A percentile compares a stretch with the other conserved stretches of the same genome.
Evolutionary conservation across 1,140 invertebrate species (phyloP).

Genomic region (Drosophila ficusphila): DNA sequence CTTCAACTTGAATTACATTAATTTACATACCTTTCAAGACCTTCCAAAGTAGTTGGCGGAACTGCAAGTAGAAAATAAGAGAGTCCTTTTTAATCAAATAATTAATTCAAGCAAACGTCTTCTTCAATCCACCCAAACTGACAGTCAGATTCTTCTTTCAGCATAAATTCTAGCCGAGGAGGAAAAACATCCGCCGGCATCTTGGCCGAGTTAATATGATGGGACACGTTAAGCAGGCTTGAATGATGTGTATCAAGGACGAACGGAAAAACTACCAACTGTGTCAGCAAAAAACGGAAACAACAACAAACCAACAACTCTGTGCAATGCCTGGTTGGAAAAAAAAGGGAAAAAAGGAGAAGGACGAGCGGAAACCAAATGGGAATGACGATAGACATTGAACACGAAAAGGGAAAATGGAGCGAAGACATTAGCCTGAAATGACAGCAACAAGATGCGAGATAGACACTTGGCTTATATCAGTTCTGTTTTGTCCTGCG

Average conservation of each 20-base stretch:
- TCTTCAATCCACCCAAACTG: constrained; percentile 8
- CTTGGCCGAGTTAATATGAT: constrained; percentile 57
- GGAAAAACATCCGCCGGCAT: constrained; percentile 45
- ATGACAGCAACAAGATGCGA: constrained; percentile 80
- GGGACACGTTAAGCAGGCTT: constrained; percentile 65
- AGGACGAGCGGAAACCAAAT: constrained; percentile 23
- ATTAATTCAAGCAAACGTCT: constrained; percentile 33
- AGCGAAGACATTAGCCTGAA: constrained; percentile 79
- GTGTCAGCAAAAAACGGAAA: constrained; percentile 47
- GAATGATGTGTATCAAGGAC: constrained; percentile 61
- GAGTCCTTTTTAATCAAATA: constrained; percentile 34
- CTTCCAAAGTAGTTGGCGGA: background rate
- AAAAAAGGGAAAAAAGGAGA: constrained; percentile 9
- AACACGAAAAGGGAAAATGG: constrained; percentile 79
- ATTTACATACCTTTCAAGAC: constrained; percentile 35
- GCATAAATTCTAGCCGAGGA: constrained; percentile 20
- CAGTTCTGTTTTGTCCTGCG: constrained; percentile 22
- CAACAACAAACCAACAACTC: constrained; percentile 16
- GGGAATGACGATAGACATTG: constrained; percentile 76
- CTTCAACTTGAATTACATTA: background rate
- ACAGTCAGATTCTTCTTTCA: constrained; percentile 16
- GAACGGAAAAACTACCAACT: constrained; percentile 35
- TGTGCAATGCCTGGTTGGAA: constrained; percentile 37
- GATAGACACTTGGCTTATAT: constrained; percentile 74
- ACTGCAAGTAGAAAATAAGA: constrained; percentile 33